A percentile compares a stretch with the other conserved stretches of the same genome.
These are phyloP conservation scores for Trachelus tabidus DNA, from an alignment of 2,888 invertebrate genomes.

Conservation along the genomic window DNA sequence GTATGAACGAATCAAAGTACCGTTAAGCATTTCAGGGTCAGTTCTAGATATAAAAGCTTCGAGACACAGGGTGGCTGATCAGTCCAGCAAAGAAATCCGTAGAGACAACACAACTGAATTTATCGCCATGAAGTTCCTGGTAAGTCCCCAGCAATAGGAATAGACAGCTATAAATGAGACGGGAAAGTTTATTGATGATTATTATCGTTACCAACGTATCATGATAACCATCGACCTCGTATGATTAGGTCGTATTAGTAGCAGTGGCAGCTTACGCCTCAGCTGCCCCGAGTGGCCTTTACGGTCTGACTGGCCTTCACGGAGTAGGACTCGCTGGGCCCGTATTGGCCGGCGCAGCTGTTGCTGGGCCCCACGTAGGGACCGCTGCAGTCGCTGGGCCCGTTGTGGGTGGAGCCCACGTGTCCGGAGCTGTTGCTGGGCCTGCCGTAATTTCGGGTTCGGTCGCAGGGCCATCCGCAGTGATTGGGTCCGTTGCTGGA, in stretches of 20 bases:
- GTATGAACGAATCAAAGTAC: no score
- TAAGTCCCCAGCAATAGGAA: constrained; percentile 8
- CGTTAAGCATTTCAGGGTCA: constrained; percentile 30
- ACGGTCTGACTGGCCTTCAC: constrained; percentile 15
- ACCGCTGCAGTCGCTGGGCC: constrained; percentile 30
- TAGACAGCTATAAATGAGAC: no score
- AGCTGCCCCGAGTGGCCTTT: constrained; percentile 38
- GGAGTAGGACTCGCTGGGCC: constrained; percentile 23
- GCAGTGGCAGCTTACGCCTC: constrained; percentile 29
- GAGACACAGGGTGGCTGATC: constrained; percentile 21
- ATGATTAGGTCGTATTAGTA: constrained; percentile 13
- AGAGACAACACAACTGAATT: not conserved
- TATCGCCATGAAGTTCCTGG: constrained; percentile 26
- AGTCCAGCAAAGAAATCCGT: constrained; percentile 18
- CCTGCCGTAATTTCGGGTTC: constrained; percentile 30
- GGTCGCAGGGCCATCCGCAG: constrained; percentile 35
- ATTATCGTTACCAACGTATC: no score
- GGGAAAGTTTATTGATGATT: no score
- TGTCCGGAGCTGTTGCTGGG: constrained; percentile 34
- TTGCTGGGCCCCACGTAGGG: constrained; percentile 31
- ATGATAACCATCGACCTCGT: no score
- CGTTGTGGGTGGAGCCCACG: constrained; percentile 24
- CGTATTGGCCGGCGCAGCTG: constrained; percentile 24
- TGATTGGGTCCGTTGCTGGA: constrained; percentile 41
- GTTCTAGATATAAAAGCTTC: constrained; percentile 37